Conservation (phyloP, 2,888 invertebrate species). For the Amiota communis region DNA sequence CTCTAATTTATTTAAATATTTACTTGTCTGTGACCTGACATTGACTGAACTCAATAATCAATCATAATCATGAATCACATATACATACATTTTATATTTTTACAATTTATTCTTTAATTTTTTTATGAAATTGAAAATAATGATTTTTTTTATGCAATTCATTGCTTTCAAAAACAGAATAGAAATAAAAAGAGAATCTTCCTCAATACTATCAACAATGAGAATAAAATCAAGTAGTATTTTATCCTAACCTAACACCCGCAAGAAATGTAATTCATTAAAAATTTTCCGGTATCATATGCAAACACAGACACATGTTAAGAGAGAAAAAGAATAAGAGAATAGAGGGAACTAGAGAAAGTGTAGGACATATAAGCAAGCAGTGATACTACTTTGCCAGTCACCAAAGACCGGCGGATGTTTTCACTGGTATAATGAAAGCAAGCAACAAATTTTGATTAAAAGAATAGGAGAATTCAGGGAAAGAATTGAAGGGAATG, state of each 20-base stretch:
- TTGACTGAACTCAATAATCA: constrained; percentile 15
- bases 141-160: constrained; percentile 37
- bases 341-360: too few relatives aligned
- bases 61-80: neutral
- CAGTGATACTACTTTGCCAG: too few relatives aligned
- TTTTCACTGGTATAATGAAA: neutral
- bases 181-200: constrained; percentile 48
- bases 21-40: neutral
- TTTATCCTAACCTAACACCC: constrained; percentile 53
- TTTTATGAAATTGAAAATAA: constrained; percentile 32
- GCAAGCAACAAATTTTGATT: neutral
- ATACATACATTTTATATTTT: neutral
- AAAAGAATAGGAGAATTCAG: neutral
- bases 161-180: constrained; percentile 55
- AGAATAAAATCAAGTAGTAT: too few relatives aligned
- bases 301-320: neutral
- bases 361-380: too few relatives aligned
- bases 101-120: neutral
- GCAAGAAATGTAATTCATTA: constrained; percentile 71
- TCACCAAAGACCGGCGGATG: neutral
- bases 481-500: neutral
- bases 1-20: too few relatives aligned
- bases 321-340: neutral
- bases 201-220: constrained; percentile 32
- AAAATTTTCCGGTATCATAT: constrained; percentile 48